Evolutionary conservation across 2,888 invertebrate species (phyloP), one percentile per base, ranked within the genome.

Genomic region (Melipona beecheii): DNA sequence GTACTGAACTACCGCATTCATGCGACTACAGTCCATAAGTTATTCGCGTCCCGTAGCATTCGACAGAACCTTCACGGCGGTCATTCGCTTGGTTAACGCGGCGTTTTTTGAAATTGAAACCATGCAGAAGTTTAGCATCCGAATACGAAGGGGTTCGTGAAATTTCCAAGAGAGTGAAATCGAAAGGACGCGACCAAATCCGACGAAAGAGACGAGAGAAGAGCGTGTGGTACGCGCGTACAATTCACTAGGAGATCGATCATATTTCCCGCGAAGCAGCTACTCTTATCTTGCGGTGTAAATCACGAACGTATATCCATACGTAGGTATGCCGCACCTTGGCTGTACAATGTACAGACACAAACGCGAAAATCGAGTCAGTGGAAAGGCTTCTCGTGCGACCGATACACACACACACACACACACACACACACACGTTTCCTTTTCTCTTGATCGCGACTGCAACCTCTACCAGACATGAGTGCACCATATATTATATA

Each of bases 361-460:
- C 60, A 58, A 68, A 72, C 66, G 49, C 31, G 68, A 78, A 72
- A 78, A 81, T 81, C 78, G 81, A 68, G 54, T 36, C 69, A 43
- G 73, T 64, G 77, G 81, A 76, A 81, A 83, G 82, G 75, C 76
- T 71, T 72, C 75, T 56, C 79, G 6, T 58, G 58, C 71, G 66
- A n/a, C 58, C 81, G 71, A 81, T 83, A 81, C 71, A 60, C 15
- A 24, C 24, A 52, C 0, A 52, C 3, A 19, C 5, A 17, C 24
- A 60, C 17, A n/a, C n/a, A 60, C n/a, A 15, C 15, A 52, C 3
- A 19, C 5, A 17, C 24, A 60, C 17, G 58, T 76, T 81, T 81
- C 81, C 76, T 81, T 83, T 76, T 83, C 83, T 83, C 76, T 83
- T 83, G 76, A 81, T 72, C 43, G 24, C 68, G 68, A 43, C 31